phyloP scores from a whole-genome alignment of 2,888 invertebrate genomes.

The Coelinius sp. region DNA sequence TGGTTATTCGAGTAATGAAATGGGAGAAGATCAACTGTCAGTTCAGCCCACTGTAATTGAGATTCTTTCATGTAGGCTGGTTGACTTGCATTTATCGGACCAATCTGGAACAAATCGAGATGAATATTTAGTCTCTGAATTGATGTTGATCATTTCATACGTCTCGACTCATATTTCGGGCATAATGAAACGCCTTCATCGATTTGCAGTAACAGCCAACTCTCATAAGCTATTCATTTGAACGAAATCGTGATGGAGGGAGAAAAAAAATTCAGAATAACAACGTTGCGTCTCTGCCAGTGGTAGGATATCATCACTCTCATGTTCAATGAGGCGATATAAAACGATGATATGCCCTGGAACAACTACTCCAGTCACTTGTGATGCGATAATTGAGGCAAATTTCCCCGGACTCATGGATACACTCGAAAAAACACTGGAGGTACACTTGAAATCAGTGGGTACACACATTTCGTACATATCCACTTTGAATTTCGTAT shows the following conservation, averaged over 20 bases:
- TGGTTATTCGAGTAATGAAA: slow-evolving; percentile 77
- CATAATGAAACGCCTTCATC: too few species aligned
- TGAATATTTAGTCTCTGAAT: neutral
- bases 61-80: slow-evolving; percentile 1
- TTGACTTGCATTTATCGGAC: neutral
- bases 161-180: too few species aligned
- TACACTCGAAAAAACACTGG: neutral
- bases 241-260: too few species aligned
- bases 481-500: neutral
- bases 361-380: neutral
- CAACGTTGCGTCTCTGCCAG: too few species aligned
- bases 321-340: too few species aligned
- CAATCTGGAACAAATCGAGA: neutral
- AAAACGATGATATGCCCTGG: neutral
- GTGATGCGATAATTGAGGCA: slow-evolving; percentile 1
- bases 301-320: too few species aligned
- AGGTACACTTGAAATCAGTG: neutral
- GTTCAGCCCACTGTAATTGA: slow-evolving; percentile 74
- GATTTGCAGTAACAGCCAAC: too few species aligned
- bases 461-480: neutral
- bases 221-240: too few species aligned
- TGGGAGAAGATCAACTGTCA: slow-evolving; percentile 75
- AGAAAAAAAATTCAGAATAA: too few species aligned
- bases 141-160: too few species aligned
- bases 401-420: neutral